Evolutionary conservation across 1,140 invertebrate genomes (phyloP).

Genomic region (Pogonus chalceus): DNA sequence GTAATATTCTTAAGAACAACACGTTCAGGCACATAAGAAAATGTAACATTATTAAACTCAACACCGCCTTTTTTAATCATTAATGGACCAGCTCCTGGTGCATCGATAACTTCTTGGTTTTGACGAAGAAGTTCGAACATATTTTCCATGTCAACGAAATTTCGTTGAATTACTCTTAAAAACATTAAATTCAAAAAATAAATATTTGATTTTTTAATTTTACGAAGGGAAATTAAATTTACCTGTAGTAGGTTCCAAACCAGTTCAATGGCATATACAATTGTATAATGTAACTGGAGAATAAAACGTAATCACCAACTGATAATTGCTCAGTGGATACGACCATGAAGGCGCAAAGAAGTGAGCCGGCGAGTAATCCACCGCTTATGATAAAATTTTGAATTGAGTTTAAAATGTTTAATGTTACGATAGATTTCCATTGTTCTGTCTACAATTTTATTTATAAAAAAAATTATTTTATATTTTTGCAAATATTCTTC

Average conservation of each 20-base stretch:
- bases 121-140: conserved; percentile 93
- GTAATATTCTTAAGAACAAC: conserved; percentile 73
- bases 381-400: conserved; percentile 85
- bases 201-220: conserved; percentile 5
- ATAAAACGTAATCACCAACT: conserved; percentile 91
- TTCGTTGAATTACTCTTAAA: conserved; percentile 85
- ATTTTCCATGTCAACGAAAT: conserved; percentile 99
- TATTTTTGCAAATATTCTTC: too few species aligned
- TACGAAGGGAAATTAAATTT: conserved; percentile 14
- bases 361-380: conserved; percentile 75
- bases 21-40: conserved; percentile 76
- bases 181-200: conserved; percentile 11
- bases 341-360: conserved; percentile 80
- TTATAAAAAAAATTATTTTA: too few species aligned
- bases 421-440: conserved; percentile 71
- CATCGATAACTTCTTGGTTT: conserved; percentile 77
- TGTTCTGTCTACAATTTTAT: conserved; percentile 74
- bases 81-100: conserved; percentile 61
- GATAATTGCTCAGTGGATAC: conserved; percentile 56
- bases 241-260: conserved; percentile 98
- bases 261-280: conserved; percentile 94
- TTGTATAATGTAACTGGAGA: conserved; percentile 90
- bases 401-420: conserved; percentile 79
- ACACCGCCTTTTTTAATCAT: conserved; percentile 63
- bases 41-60: conserved; percentile 83